A percentile compares a stretch with the other conserved stretches of the same genome.
Evolutionary conservation across 2,113 vertebrate species (phyloP).

Genomic region (Gallinago undulata): DNA sequence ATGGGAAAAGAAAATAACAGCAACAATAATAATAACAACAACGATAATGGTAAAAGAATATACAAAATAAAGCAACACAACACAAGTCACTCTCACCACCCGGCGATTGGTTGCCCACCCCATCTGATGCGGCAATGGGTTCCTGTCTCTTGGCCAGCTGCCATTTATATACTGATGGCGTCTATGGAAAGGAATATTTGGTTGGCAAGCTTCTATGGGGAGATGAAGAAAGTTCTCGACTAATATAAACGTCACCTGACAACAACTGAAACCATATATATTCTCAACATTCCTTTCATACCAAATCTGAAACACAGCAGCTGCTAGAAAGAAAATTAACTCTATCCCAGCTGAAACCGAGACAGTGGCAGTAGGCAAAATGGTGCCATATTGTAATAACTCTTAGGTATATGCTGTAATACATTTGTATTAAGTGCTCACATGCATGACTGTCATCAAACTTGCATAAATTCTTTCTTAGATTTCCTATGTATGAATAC

Average conservation of each 20-base stretch:
- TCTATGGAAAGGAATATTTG: neutral
- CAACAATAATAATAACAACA: neutral
- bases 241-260: neutral
- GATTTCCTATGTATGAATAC: neutral
- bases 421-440: neutral
- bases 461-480: neutral
- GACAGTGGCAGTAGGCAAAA: neutral
- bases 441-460: neutral
- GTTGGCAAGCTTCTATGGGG: neutral
- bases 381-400: neutral
- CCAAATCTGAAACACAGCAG: neutral
- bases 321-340: neutral
- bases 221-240: neutral
- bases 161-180: neutral
- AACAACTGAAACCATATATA: neutral
- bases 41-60: neutral
- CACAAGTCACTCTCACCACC: neutral
- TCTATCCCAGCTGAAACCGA: neutral
- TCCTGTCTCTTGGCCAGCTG: neutral
- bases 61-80: neutral
- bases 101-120: neutral
- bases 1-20: neutral
- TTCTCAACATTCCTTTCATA: neutral
- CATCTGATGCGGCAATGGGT: neutral
- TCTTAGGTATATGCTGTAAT: neutral